Conservation (phyloP, 2,888 invertebrate genomes). For the Torymus aiolomorphi region DNA sequence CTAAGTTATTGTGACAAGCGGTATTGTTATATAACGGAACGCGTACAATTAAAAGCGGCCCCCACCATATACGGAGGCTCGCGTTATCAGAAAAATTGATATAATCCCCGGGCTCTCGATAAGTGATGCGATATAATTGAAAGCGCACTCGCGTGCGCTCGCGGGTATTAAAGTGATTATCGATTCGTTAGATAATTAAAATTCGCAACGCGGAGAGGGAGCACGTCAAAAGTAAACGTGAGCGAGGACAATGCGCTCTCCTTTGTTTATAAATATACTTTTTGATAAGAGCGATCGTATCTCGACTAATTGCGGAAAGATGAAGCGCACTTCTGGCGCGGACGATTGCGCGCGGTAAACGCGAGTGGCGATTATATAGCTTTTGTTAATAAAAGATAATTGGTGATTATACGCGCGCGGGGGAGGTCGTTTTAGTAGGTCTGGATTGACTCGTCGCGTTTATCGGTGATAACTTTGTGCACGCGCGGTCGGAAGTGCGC, state of each 20-base stretch:
- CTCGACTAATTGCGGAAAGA: too few species aligned
- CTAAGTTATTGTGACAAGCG: slow-evolving; percentile 13
- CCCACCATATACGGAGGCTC: not conserved
- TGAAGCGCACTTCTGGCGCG: too few species aligned
- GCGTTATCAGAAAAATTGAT: not conserved
- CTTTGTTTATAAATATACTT: not conserved
- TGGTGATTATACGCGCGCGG: too few species aligned
- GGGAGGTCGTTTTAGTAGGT: too few species aligned
- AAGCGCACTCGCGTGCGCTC: not conserved
- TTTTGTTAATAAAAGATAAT: too few species aligned
- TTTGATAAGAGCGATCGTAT: too few species aligned
- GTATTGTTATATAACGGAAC: slow-evolving; percentile 11
- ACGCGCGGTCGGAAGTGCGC: not conserved
- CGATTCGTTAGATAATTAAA: slow-evolving; percentile 35
- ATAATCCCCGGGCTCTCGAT: not conserved
- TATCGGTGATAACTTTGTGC: too few species aligned
- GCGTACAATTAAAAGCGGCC: slow-evolving; percentile 5
- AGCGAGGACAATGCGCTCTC: not conserved
- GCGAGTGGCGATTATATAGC: too few species aligned
- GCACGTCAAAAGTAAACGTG: not conserved
- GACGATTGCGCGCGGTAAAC: too few species aligned
- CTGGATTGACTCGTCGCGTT: too few species aligned
- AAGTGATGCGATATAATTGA: slow-evolving; percentile 23
- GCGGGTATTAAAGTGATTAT: slow-evolving; percentile 3
- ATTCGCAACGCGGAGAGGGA: not conserved